These are phyloP conservation scores for Grantiella picta DNA, from an alignment of 2,113 vertebrate genomes.

Conservation along the genomic window DNA sequence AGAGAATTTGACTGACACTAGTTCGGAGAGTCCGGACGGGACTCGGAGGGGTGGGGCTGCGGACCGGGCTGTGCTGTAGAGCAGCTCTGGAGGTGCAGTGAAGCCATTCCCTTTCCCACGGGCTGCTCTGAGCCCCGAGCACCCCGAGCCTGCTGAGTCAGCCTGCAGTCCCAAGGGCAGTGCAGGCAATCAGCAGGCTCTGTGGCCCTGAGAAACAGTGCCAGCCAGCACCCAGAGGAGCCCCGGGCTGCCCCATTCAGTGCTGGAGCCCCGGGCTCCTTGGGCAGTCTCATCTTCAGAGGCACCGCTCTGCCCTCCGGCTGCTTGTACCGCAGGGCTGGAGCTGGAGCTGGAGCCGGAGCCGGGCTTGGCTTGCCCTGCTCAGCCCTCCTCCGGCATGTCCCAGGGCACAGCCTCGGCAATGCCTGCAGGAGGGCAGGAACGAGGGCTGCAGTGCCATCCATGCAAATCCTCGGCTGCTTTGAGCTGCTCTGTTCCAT, in stretches of 20 bases:
- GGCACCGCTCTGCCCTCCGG: neutral
- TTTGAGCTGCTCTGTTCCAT: neutral
- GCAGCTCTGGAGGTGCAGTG: neutral
- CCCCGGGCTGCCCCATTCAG: neutral
- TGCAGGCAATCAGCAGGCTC: neutral
- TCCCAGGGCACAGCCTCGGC: neutral
- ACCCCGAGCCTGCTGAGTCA: neutral
- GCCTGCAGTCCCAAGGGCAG: neutral
- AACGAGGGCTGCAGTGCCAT: neutral
- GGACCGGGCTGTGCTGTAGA: neutral
- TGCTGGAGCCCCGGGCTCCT: neutral
- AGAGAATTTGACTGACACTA: neutral
- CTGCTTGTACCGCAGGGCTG: neutral
- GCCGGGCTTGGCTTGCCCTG: neutral
- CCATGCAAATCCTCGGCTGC: neutral
- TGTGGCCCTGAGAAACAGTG: neutral
- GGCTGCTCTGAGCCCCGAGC: neutral
- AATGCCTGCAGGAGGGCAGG: neutral
- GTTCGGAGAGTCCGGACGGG: neutral
- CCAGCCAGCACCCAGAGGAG: neutral
- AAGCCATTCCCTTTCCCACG: neutral
- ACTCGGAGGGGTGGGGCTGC: neutral
- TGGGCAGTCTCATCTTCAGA: neutral
- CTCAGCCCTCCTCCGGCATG: neutral
- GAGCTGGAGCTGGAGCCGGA: neutral